Evolutionary conservation across 2,888 invertebrate species (phyloP), one percentile per base, ranked within the genome.

Genomic region (Drosophila fulvimacula): DNA sequence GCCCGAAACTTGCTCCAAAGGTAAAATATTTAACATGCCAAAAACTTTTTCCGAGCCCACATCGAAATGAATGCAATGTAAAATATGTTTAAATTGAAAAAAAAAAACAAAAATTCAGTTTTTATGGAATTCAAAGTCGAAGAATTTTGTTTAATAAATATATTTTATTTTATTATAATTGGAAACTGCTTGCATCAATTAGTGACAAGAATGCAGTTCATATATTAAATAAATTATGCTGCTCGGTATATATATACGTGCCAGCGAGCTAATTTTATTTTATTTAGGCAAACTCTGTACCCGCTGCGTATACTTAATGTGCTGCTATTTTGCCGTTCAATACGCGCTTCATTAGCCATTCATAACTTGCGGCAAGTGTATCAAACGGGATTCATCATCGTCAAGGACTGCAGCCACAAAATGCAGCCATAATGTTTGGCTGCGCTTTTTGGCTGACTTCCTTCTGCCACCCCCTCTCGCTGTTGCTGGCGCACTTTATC

Each of bases 321-420:
- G n/a, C 11, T 17, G 27, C 62, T 49, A 41, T 62, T 56, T 62
- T 62, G 75, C 58, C 32, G 34, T 42, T 53, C 42, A 27, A 69
- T 68, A 61, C 44, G 39, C 65, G 86, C 81, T 83, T 83, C 82
- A 83, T 86, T 82, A 83, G 76, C 81, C 61, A 73, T 86, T 76
- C 75, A 72, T 65, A 72, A 80, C 61, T 74, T 71, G 63, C 57
- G 34, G 61, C 51, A 41, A 58, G 76, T 79, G 64, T 68, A 82
- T 82, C 82, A 74, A 69, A 49, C 64, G 17, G 57, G 69, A 85
- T 82, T 76, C 80, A 79, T 82, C 85, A 73, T 60, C 68, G 44
- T 62, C 69, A 77, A 60, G 77, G 52, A 73, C 69, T 73, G 46
- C 46, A 76, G 69, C 76, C 56, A 32, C 75, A 68, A 55, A 72